Evolutionary conservation across 2,113 vertebrate species (phyloP).

Genomic region (Grammomys dolichurus): DNA sequence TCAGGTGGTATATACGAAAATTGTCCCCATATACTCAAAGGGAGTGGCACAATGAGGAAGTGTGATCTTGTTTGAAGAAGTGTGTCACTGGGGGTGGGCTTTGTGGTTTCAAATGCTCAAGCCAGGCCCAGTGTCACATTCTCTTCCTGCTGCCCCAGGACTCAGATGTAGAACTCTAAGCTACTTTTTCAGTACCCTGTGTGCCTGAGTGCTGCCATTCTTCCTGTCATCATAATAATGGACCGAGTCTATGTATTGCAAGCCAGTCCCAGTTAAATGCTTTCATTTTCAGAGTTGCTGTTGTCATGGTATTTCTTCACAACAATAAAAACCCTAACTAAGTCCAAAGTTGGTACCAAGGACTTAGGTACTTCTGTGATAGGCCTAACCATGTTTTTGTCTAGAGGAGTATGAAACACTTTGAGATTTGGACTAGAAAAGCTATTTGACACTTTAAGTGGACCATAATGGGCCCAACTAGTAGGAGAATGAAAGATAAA

Average conservation of each 20-base stretch:
- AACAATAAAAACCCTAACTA: background rate
- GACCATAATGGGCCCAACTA: background rate
- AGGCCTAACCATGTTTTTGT: background rate
- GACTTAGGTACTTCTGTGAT: too few relatives aligned
- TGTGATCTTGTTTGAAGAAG: background rate
- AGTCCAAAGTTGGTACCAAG: background rate
- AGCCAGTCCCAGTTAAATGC: background rate
- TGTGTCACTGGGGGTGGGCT: background rate
- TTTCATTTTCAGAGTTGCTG: background rate
- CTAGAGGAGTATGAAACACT: background rate
- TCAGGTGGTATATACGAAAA: background rate
- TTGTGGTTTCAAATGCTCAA: background rate
- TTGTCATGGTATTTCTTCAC: background rate
- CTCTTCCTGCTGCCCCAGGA: background rate
- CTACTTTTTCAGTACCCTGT: background rate
- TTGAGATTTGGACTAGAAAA: background rate
- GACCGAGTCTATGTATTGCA: too few relatives aligned
- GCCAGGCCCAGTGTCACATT: background rate
- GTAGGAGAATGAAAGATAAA: background rate
- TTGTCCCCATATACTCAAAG: too few relatives aligned
- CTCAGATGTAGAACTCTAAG: background rate
- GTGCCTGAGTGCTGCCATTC: background rate
- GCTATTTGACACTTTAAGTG: background rate
- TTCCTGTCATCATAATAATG: background rate
- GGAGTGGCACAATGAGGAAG: too few relatives aligned